A percentile compares a stretch with the other conserved stretches of the same genome.
phyloP scores from a whole-genome alignment of 2,888 invertebrate species.

The Gymnosoma rotundatum region DNA sequence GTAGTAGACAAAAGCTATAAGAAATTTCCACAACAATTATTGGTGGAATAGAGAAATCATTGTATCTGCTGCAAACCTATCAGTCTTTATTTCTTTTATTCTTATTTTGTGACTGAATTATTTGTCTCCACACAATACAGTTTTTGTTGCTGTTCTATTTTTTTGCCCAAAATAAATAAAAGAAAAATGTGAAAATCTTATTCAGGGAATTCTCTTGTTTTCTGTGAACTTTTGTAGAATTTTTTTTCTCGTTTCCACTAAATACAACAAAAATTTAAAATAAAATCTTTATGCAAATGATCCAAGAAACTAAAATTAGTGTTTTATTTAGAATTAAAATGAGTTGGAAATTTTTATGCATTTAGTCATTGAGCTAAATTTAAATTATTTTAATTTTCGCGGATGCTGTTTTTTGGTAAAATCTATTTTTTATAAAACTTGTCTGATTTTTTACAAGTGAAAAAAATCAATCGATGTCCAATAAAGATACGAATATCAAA shows the following conservation, averaged over 20 bases:
- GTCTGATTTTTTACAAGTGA: too few species aligned
- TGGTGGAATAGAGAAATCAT: background rate
- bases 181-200: too few species aligned
- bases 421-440: too few species aligned
- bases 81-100: background rate
- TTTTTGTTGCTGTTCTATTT: constrained; percentile 2
- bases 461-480: too few species aligned
- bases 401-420: too few species aligned
- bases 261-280: too few species aligned
- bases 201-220: too few species aligned
- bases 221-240: too few species aligned
- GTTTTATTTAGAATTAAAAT: background rate
- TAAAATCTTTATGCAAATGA: background rate
- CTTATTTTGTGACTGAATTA: constrained; percentile 32
- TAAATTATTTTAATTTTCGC: background rate
- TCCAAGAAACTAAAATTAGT: background rate
- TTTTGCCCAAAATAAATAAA: background rate
- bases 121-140: constrained; percentile 34
- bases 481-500: too few species aligned
- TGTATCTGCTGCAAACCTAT: background rate
- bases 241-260: too few species aligned
- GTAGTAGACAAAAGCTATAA: background rate
- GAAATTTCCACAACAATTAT: background rate
- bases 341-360: background rate
- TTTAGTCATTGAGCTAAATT: background rate